Conservation (phyloP, 2,797 vertebrate genomes). For the Amblyraja radiata region DNA sequence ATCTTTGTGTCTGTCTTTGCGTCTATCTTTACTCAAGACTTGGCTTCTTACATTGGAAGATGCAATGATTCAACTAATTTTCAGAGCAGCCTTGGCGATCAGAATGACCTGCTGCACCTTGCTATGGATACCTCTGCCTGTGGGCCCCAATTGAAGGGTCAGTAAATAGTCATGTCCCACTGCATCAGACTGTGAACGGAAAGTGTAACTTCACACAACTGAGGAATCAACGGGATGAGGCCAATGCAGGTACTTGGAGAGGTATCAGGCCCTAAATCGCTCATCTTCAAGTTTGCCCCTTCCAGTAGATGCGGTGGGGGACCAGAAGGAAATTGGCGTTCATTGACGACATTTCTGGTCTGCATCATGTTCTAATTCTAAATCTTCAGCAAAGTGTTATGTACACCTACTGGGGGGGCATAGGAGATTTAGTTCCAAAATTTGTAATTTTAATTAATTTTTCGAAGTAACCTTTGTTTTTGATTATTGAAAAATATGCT, state of each 20-base stretch:
- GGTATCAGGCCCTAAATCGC: neutral
- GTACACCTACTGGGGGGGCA: neutral
- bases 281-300: neutral
- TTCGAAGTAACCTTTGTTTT: neutral
- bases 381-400: neutral
- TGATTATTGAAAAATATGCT: neutral
- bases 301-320: neutral
- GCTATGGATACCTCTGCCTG: too few relatives aligned
- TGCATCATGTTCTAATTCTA: neutral
- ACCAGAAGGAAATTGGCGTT: neutral
- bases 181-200: neutral
- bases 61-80: too few relatives aligned
- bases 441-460: conserved; percentile 11
- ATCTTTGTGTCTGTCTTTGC: too few relatives aligned
- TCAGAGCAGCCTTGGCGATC: too few relatives aligned
- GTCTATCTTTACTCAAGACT: too few relatives aligned
- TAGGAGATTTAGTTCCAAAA: neutral
- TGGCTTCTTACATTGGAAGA: too few relatives aligned
- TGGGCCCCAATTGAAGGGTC: neutral
- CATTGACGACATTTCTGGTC: neutral
- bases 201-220: neutral
- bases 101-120: too few relatives aligned
- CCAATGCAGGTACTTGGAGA: neutral
- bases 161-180: neutral
- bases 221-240: neutral